Evolutionary conservation across 2,888 invertebrate species (phyloP).

Genomic region (Nephrotoma flavescens): DNA sequence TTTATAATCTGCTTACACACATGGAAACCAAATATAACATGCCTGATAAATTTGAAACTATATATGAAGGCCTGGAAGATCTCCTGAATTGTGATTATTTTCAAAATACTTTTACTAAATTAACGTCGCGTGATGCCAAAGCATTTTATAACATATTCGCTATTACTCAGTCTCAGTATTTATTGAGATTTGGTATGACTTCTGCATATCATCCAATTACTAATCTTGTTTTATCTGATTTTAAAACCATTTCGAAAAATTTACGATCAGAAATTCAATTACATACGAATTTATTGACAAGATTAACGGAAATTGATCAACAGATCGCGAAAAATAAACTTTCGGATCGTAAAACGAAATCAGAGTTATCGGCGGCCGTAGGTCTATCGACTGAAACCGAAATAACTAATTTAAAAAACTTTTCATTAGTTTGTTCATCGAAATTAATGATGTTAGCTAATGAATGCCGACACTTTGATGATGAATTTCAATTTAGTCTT

Average conservation of each 20-base stretch:
- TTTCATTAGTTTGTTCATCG: background rate
- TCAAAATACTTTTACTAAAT: background rate
- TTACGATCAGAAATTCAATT: background rate
- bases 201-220: constrained; percentile 20
- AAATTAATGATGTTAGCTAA: background rate
- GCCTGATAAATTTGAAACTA: background rate
- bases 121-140: background rate
- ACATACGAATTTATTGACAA: background rate
- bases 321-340: background rate
- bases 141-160: constrained; percentile 30
- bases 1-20: background rate
- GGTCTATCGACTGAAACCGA: background rate
- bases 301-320: background rate
- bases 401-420: background rate
- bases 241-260: background rate
- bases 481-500: background rate
- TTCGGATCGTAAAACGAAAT: background rate
- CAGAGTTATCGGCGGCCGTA: background rate
- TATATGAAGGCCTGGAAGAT: background rate
- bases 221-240: background rate
- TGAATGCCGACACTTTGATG: background rate
- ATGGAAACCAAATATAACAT: background rate
- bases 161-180: constrained; percentile 30
- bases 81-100: background rate
- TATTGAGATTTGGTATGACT: constrained; percentile 27